A percentile compares a stretch with the other conserved stretches of the same genome.
Conservation (phyloP, 2,113 vertebrate species). For the Tupaia chinensis region DNA sequence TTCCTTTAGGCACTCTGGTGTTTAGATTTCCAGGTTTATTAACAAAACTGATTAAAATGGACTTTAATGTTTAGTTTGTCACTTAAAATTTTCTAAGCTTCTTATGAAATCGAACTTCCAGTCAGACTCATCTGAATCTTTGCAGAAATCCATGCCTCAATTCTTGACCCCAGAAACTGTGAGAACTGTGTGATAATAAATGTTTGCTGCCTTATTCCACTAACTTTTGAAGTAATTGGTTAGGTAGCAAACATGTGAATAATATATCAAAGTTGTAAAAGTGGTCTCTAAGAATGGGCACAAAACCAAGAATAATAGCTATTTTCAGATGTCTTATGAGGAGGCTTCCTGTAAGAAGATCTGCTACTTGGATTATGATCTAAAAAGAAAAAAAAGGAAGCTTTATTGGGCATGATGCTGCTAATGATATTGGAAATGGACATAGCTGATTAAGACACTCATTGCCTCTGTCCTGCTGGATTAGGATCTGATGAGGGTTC, state of each 20-base stretch:
- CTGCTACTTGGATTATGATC: background rate
- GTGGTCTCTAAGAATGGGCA: background rate
- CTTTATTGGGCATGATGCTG: background rate
- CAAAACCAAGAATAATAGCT: background rate
- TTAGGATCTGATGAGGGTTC: no score
- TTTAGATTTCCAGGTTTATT: background rate
- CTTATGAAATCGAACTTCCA: background rate
- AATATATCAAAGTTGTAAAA: background rate
- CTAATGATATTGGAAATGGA: background rate
- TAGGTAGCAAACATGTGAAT: background rate
- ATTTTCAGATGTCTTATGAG: background rate
- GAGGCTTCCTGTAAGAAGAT: background rate
- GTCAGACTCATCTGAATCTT: background rate
- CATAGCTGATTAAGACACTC: background rate
- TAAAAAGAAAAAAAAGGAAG: background rate
- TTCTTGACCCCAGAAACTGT: background rate
- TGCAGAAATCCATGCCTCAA: background rate
- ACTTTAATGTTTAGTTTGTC: no score
- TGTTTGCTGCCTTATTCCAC: background rate
- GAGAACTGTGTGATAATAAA: background rate
- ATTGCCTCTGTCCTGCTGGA: background rate
- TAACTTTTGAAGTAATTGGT: background rate
- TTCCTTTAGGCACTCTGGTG: background rate
- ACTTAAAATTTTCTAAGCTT: background rate
- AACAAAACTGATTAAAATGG: background rate